A percentile compares a stretch with the other conserved stretches of the same genome.
Evolutionary conservation across 2,797 vertebrate genomes (phyloP).

Genomic region (Gorsachius magnificus): DNA sequence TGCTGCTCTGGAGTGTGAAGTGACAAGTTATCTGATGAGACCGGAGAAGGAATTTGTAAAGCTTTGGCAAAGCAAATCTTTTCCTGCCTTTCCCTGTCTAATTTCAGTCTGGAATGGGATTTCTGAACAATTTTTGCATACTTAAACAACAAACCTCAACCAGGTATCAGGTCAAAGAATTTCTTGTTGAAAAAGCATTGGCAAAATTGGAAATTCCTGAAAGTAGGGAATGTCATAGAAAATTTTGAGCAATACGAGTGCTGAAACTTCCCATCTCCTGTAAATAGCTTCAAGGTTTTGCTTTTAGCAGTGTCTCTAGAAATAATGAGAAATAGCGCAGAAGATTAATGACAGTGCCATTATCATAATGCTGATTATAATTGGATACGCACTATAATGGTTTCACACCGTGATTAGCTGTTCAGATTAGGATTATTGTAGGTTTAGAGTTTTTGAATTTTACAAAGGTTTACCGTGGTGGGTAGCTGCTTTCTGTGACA

Average conservation of each 20-base stretch:
- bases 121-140: background rate
- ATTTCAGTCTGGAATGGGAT: background rate
- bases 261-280: background rate
- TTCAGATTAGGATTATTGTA: conserved; percentile 68
- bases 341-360: conserved; percentile 27
- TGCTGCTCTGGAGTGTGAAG: background rate
- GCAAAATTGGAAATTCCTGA: background rate
- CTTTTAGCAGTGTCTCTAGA: background rate
- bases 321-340: conserved; percentile 33
- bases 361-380: conserved; percentile 65
- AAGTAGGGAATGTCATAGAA: background rate
- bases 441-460: conserved; percentile 54
- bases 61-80: background rate
- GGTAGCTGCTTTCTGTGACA: conserved; percentile 54
- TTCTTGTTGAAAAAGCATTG: background rate
- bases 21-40: conserved; percentile 1
- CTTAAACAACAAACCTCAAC: background rate
- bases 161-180: background rate
- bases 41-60: background rate
- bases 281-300: background rate
- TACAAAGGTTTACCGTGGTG: conserved; percentile 49
- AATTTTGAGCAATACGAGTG: background rate
- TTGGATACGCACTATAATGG: conserved; percentile 50
- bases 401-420: conserved; percentile 35
- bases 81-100: background rate